phyloP scores from a whole-genome alignment of 2,888 invertebrate species.

The Peribatodes rhomboidaria region DNA sequence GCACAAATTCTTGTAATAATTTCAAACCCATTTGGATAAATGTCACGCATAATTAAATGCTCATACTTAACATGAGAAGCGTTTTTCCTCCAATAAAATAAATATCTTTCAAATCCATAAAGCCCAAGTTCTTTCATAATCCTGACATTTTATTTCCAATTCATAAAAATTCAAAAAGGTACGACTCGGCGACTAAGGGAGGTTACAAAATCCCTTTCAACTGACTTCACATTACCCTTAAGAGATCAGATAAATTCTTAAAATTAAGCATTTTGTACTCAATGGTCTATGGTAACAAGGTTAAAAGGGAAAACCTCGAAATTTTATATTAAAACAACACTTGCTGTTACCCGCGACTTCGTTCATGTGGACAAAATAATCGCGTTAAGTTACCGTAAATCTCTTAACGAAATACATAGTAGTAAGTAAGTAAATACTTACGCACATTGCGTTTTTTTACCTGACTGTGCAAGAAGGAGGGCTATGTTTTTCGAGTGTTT shows the following conservation, averaged over 20 bases:
- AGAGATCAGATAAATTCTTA: slow-evolving; percentile 11
- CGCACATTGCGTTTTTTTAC: too few species aligned
- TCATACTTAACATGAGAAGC: not conserved
- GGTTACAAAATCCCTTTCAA: slow-evolving; percentile 18
- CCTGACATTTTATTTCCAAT: slow-evolving; percentile 21
- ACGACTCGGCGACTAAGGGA: slow-evolving; percentile 10
- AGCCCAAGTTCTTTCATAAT: slow-evolving; percentile 8
- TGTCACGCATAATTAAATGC: not conserved
- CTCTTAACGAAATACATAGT: too few species aligned
- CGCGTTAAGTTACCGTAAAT: too few species aligned
- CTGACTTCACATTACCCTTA: slow-evolving; percentile 14
- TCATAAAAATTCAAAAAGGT: slow-evolving; percentile 23
- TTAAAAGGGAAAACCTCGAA: not conserved
- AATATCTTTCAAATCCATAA: not conserved
- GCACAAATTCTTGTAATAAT: too few species aligned
- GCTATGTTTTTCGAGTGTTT: too few species aligned
- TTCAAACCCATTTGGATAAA: too few species aligned
- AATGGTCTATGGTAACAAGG: slow-evolving; percentile 21
- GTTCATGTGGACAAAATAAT: too few species aligned
- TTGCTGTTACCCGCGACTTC: too few species aligned
- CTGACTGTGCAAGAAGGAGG: too few species aligned
- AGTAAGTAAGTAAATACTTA: too few species aligned
- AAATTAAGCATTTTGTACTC: slow-evolving; percentile 9
- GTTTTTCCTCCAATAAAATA: slow-evolving; percentile 2
- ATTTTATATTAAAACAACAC: not conserved